Base-by-base conservation (phyloP, 2,113 vertebrate genomes). In the Formicarius rufipectus region DNA sequence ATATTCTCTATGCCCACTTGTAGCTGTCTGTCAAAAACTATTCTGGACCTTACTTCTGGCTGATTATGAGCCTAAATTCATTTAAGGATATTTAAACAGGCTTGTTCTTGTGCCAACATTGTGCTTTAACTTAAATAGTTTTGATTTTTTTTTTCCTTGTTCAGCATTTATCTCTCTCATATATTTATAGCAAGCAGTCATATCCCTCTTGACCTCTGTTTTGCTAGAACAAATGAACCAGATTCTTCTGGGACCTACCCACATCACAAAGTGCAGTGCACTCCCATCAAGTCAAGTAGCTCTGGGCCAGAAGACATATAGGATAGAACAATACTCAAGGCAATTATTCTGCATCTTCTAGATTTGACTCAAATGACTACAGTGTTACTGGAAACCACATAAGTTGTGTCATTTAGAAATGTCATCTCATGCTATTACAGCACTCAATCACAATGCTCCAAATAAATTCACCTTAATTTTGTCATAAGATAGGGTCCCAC, bases 381-480 rank as follows among this genome's bases (percentile, higher is more conserved):
- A 84, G 8, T 78, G 47, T 6, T 64, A 52, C 56, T 84, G 33
- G 52, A 89, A 93, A 35, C 10, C 39, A 45, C 47, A 63, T 12
- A 87, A 15, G 19, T 42, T 82, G 14, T 91, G 62, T 87, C 47
- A 87, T 89, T 92, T 75, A 91, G 62, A 89, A 96, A 91, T 78
- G 40, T 21, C 71, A 79, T 17, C 16, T 84, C 56, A 21, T 63
- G 39, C 2, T 59, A 35, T 66, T 71, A 39, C 18, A 55, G 35
- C 15, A 78, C n/a, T 76, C 24, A 63, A 45, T 14, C 24, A 35
- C 12, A 42, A 14, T 67, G 33, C 13, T 84, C 92, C 21, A 42
- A 23, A 60, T 7, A 77, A 28, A 91, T 47, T 5, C 7, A n/a
- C 30, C 68, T 55, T 35, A 91, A 67, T 84, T 84, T 49, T 78